Percentiles rank a stretch among this genome's conserved stretches.
Evolutionary conservation across 2,113 vertebrate genomes (phyloP).

Genomic region (Cyphomyrus plagiostoma): DNA sequence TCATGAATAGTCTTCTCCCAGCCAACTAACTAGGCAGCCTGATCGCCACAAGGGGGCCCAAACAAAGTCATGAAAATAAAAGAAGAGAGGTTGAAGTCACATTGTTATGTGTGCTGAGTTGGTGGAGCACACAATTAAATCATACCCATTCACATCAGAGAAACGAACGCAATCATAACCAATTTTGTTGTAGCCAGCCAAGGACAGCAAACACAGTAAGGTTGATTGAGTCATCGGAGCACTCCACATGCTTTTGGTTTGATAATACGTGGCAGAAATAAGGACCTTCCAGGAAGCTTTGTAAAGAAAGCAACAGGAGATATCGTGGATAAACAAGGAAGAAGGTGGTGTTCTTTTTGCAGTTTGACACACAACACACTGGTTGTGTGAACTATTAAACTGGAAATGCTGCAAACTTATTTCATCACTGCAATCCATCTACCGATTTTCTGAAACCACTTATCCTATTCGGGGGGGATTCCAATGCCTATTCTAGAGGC

Average conservation of each 20-base stretch:
- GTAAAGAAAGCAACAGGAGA: not conserved
- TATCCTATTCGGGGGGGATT: too few species aligned
- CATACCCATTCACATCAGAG: not conserved
- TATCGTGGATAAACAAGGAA: not conserved
- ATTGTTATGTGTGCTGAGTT: not conserved
- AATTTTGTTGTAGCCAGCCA: not conserved
- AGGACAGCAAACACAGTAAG: not conserved
- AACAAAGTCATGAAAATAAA: not conserved
- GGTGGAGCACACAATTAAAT: not conserved
- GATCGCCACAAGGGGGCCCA: not conserved
- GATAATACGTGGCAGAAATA: not conserved
- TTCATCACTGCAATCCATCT: not conserved
- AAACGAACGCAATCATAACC: not conserved
- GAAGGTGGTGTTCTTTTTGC: not conserved
- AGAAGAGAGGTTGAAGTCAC: not conserved
- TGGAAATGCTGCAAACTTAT: not conserved
- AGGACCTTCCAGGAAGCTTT: not conserved
- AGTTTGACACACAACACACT: not conserved
- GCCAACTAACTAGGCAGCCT: not conserved
- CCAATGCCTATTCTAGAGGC: too few species aligned
- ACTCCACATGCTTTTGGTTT: not conserved
- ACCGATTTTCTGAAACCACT: too few species aligned
- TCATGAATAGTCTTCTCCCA: not conserved
- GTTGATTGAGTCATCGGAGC: not conserved
- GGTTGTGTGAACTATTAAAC: not conserved